Base-by-base conservation (phyloP, 2,888 invertebrate genomes). In the Mythimna pallens region DNA sequence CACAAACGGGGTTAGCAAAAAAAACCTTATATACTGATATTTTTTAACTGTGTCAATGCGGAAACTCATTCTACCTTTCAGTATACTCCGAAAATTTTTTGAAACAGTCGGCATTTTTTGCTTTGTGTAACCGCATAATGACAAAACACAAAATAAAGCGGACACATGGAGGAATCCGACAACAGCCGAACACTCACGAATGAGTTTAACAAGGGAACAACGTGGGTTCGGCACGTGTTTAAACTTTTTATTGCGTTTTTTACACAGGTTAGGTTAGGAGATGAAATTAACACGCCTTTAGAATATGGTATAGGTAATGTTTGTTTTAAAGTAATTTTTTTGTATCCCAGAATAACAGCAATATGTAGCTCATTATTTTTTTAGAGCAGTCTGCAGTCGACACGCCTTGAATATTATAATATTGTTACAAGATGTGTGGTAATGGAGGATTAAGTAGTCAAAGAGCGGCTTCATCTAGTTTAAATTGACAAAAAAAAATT, bases 201-300 rank as follows among this genome's bases (percentile, higher is more conserved):
- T 50, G 17, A 9, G 63, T 70, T 70, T 64, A 81, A 74, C 59
- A 70, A 69, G 65, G 65, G 58, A 63, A 70, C 73, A 64, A 78
- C 66, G 66, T 25, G 73, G 67, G 82, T 62, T 70, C 80, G 67
- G 80, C 78, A 78, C 78, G 80, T 73, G 65, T 58, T 78, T 10
- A 25, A 70, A 59, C 63, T 65, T 80, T 80, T 80, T 82, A 78
- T 82, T 82, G 73, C 73, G 70, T 73, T 73, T 81, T 72, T 73
- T 73, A 73, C 59, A 61, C 47, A 65, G 43, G 78, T 59, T 65
- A 63, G 34, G 50, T 20, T 57, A 52, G 12, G 40, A 65, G 55
- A 55, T 55, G 68, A 74, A 78, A 81, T 81, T 78, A 71, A 78
- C 70, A 78, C 79, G 57, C 55, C 25, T 14, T 64, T 64, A 25